Base-by-base conservation (phyloP, 2,113 vertebrate species). In the Catagonus wagneri region DNA sequence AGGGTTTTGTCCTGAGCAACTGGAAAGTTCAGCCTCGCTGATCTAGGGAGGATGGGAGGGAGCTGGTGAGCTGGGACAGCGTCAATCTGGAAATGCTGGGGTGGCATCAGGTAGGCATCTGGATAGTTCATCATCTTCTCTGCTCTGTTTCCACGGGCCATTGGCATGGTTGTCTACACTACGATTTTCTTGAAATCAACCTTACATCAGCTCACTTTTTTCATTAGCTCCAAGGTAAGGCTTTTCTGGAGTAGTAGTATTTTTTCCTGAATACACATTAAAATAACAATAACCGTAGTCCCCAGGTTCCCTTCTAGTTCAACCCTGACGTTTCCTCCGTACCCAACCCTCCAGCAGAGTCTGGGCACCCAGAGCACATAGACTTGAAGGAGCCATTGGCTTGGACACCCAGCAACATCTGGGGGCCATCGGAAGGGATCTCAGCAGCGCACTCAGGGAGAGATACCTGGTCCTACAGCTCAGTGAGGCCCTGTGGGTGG, bases 111-210 rank as follows among this genome's bases (percentile, higher is more conserved):
- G 23, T 34, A 89, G 34, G 50, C 19, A 58, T 54, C 86, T 69
- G 44, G 66, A 39, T 54, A 29, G 11, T 11, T n/a, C 20, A 60
- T 34, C 25, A 76, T 68, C 29, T n/a, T 25, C 56, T 93, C 16
- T 72, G 39, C 3, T 52, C 60, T 63, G 5, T 25, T 25, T 89
- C 76, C 34, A 69, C 7, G 27, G 63, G 36, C 15, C 61, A 76
- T 29, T 52, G 44, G 75, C 65, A 80, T 6, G 60, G 16, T 56
- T 68, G 58, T 22, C 69, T 66, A 34, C 23, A 15, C 27, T 39
- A 68, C 44, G 17, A 22, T 71, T 96, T 91, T 80, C 52, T 81
- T 93, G 65, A 88, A 63, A 84, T 66, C 93, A 76, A 61, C 3
- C 6, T 83, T 65, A 60, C 69, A 71, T 89, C 36, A 3, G 39